Percentiles rank a stretch among this genome's conserved stretches.
Conservation (phyloP, 1,140 invertebrate species). For the Theocolax elegans region DNA sequence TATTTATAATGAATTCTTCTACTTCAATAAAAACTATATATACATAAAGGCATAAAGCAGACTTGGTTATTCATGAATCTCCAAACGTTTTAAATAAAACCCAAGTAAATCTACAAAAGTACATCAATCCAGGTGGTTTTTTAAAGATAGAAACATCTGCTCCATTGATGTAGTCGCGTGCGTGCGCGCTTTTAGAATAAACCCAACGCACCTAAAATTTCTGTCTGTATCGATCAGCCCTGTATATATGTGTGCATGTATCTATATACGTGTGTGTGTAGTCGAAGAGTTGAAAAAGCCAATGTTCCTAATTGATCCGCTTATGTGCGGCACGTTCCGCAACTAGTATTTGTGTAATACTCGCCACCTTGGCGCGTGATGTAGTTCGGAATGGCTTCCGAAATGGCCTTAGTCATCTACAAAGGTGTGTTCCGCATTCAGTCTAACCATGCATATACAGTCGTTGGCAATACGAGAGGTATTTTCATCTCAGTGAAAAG, state of each 20-base stretch:
- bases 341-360: no score
- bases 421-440: slow-evolving; percentile 63
- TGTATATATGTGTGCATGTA: no score
- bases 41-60: no score
- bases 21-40: no score
- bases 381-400: background rate
- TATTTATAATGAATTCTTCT: no score
- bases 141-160: slow-evolving; percentile 50
- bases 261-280: slow-evolving; percentile 42
- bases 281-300: slow-evolving; percentile 57
- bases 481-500: no score
- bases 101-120: slow-evolving; percentile 4
- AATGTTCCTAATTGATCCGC: slow-evolving; percentile 63
- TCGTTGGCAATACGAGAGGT: no score
- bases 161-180: background rate
- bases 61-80: no score
- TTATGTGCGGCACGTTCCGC: background rate
- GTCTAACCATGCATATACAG: no score
- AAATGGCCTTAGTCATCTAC: slow-evolving; percentile 60
- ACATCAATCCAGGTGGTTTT: slow-evolving; percentile 51
- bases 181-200: no score
- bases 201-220: background rate
- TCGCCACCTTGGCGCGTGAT: background rate
- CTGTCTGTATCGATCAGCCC: slow-evolving; percentile 24
- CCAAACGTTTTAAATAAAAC: background rate